These are phyloP conservation scores for Epistrophe eligans DNA, from an alignment of 2,888 invertebrate species.

Conservation along the genomic window DNA sequence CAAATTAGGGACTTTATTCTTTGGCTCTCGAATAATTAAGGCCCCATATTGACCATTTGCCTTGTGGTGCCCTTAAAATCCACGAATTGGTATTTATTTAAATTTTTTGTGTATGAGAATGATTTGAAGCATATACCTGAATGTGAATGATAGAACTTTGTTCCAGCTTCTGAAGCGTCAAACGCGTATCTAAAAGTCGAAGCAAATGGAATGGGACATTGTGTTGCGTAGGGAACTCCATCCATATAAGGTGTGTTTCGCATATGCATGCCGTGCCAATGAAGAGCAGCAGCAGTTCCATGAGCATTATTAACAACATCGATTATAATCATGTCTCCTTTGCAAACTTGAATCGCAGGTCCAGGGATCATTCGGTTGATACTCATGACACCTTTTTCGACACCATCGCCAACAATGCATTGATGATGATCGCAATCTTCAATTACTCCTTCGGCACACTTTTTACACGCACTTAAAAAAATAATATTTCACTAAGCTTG, in stretches of 20 bases:
- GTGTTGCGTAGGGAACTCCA: constrained; percentile 92
- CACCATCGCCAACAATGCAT: constrained; percentile 85
- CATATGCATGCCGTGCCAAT: constrained; percentile 95
- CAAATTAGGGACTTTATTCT: constrained; percentile 86
- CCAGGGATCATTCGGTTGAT: constrained; percentile 85
- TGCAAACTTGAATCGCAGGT: constrained; percentile 88
- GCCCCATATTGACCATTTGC: constrained; percentile 92
- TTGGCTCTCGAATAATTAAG: constrained; percentile 88
- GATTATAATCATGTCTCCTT: constrained; percentile 90
- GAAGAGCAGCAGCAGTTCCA: constrained; percentile 91
- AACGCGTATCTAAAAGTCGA: constrained; percentile 89
- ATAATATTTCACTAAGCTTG: neutral
- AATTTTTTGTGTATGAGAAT: no score
- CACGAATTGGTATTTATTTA: no score
- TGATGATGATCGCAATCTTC: constrained; percentile 84
- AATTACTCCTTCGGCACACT: constrained; percentile 81
- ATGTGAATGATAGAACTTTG: constrained; percentile 91
- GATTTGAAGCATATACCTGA: constrained; percentile 84
- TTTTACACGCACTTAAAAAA: constrained; percentile 83
- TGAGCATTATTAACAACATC: constrained; percentile 91
- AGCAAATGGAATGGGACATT: constrained; percentile 91
- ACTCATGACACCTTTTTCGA: constrained; percentile 83
- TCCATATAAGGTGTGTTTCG: constrained; percentile 91
- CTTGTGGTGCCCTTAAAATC: constrained; percentile 87
- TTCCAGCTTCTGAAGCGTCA: constrained; percentile 88